Evolutionary conservation across 2,113 vertebrate genomes (phyloP), one percentile per base, ranked within the genome.

Genomic region (Procavia capensis): DNA sequence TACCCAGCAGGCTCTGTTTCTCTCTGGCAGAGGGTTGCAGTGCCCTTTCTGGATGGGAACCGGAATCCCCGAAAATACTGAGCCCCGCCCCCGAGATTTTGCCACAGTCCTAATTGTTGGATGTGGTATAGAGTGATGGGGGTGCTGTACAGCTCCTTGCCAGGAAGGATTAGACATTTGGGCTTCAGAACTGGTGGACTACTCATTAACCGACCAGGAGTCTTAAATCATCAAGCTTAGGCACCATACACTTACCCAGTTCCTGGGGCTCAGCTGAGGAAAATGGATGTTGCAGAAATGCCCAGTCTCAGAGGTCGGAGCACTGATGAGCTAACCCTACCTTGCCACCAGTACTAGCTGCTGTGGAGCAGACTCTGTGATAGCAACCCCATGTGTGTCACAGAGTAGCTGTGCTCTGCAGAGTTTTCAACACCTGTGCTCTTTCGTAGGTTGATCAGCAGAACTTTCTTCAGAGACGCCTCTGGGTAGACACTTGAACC

Each of bases 161-260:
- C 17, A 1, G 27, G 41, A 10, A 20, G 31, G 1, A 9, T 14
- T 11, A 29, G 74, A 10, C 3, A 31, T 10, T 41, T 1, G 45
- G 63, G 70, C 39, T 63, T 61, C 4, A 22, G 13, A 88, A 14
- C 4, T 7, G 39, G 13, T 2, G 1, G n/a, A 2, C 45, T 17
- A 3, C 6, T 1, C 3, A n/a, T 8, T 2, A 47, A 34, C 9
- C 19, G 19, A 10, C 3, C 1, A 3, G 39, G 20, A 14, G 5
- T 47, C 66, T 47, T 36, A 31, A 31, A 6, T 86, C 31, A 45
- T 2, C 6, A 9, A 27, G 2, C 5, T 39, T 13, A 17, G 8
- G 4, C 0, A 22, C 36, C n/a, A 7, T 9, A 3, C 9, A 81
- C 85, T 34, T 50, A 11, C 27, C 45, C 5, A 2, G 25, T 36